phyloP scores from a whole-genome alignment of 1,140 invertebrate genomes.

The Drusus annulatus region DNA sequence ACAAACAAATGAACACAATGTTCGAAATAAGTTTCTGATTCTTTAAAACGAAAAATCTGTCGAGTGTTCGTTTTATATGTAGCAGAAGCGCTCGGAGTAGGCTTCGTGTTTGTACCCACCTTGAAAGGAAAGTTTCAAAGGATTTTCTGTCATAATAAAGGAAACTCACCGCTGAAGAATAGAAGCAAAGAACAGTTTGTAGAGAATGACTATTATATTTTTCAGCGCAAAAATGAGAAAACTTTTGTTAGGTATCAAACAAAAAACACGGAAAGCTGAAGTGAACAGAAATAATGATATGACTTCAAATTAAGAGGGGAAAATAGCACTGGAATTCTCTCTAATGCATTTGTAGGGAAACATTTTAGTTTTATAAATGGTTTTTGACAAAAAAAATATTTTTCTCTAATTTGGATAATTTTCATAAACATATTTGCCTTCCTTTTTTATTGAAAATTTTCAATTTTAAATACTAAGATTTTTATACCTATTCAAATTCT shows the following conservation, averaged over 20 bases:
- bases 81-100: neutral
- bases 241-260: neutral
- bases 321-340: neutral
- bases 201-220: conserved; percentile 47
- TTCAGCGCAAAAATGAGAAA: conserved; percentile 32
- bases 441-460: too few species aligned
- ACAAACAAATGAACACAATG: conserved; percentile 31
- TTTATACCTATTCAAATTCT: too few species aligned
- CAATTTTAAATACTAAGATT: too few species aligned
- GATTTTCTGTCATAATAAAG: conserved; percentile 51
- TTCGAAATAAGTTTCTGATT: conserved; percentile 9
- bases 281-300: conserved; percentile 13
- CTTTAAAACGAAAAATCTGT: conserved; percentile 24
- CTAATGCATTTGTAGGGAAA: too few species aligned
- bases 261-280: neutral
- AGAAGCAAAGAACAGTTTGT: conserved; percentile 44
- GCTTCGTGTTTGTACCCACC: conserved; percentile 31
- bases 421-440: too few species aligned
- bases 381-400: too few species aligned
- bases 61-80: neutral
- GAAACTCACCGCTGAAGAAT: conserved; percentile 42
- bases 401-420: too few species aligned
- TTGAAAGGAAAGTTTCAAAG: conserved; percentile 46
- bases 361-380: too few species aligned
- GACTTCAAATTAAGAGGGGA: neutral